Percentiles rank a stretch among this genome's conserved stretches.
phyloP scores from a whole-genome alignment of 2,113 vertebrate genomes.

The Seriola dumerili region DNA sequence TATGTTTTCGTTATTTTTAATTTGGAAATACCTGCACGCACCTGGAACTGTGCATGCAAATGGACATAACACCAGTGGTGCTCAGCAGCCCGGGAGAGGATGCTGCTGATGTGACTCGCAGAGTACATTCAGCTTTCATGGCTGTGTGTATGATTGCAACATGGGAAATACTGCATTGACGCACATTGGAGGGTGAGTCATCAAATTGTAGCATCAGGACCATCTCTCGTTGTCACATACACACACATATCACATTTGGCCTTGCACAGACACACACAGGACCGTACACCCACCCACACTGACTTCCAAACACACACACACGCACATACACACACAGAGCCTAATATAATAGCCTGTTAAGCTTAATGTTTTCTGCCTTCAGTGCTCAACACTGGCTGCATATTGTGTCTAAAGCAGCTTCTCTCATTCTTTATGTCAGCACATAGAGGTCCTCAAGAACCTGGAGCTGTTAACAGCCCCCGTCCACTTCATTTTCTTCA shows the following conservation, averaged over 20 bases:
- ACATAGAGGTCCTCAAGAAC: conserved; percentile 11
- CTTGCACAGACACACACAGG: not conserved
- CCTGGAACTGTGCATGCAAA: not conserved
- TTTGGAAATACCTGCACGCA: not conserved
- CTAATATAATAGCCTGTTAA: conserved; percentile 12
- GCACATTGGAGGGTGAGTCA: conserved; percentile 68
- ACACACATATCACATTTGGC: conserved; percentile 24
- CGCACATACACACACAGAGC: conserved; percentile 12
- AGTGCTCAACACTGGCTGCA: conserved; percentile 5
- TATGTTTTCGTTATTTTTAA: not conserved
- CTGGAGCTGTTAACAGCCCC: not conserved
- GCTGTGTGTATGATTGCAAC: conserved; percentile 17
- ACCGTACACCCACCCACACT: conserved; percentile 27
- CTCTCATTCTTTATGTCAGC: not conserved
- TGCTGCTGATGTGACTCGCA: not conserved
- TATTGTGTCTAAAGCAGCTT: conserved; percentile 34
- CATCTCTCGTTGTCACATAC: conserved; percentile 42
- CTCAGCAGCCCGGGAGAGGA: not conserved
- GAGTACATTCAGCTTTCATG: not conserved
- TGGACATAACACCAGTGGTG: not conserved
- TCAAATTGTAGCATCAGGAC: conserved; percentile 43
- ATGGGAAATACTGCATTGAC: conserved; percentile 37
- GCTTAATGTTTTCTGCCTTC: conserved; percentile 37
- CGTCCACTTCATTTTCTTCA: conserved; percentile 3
- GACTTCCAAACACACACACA: conserved; percentile 13